Evolutionary conservation across 2,113 vertebrate genomes (phyloP), one percentile per base, ranked within the genome.

Genomic region (Oostethus manadensis): DNA sequence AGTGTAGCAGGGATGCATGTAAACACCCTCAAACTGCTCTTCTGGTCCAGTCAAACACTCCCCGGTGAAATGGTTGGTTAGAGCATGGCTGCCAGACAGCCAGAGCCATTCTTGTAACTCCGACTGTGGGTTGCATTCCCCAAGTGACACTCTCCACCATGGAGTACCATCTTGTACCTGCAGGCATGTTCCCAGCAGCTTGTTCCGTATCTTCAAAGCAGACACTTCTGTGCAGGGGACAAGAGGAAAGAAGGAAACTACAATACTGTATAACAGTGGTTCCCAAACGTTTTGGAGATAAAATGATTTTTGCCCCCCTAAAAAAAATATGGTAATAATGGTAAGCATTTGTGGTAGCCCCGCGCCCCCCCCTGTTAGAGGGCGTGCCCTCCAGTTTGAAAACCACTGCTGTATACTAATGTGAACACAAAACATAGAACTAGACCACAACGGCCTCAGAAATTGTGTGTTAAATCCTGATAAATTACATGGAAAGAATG

Each of bases 161-260:
- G 61, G 5, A 0, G 59, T 48, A 21, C 56, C 76, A 4, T 81
- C 67, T 22, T 70, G 80, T 10, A 82, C 59, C 0, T 82, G 73
- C 50, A 93, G 68, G 70, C 91, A 93, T 70, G 87, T 91, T 38
- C 87, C 89, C 70, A 92, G 67, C 0, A 75, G 77, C 29, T 86
- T 84, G 60, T 93, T 96, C 68, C 74, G 87, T 72, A 96, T 90
- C 75, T 87, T 87, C 55, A 94, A 88, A 29, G 86, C 82, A 63
- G 76, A 60, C 7, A 55, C 73, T 35, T 77, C 82, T 80, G 75
- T 70, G 66, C 68, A 62, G 8, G 22, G 8, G 58, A 50, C 5
- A 66, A 8, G 8, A 8, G 33, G 14, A 7, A 8, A 23, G 14
- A 7, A 18, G 46, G 2, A 17, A 48, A 20, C 15, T 20, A 47